These are phyloP conservation scores for Pyrrhia umbra DNA, from an alignment of 2,888 invertebrate genomes.

Conservation along the genomic window DNA sequence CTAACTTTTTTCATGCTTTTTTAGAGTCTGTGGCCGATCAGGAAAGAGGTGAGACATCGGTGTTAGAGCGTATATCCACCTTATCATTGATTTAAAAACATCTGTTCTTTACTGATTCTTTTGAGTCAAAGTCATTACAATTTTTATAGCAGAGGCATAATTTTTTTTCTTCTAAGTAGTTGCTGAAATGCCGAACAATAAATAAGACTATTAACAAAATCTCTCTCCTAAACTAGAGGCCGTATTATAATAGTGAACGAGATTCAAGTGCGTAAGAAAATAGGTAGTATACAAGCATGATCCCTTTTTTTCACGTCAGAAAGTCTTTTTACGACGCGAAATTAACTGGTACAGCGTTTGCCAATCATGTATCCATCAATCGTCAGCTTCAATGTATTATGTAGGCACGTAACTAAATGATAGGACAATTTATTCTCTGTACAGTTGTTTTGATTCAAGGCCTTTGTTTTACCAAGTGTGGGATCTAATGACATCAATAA, in stretches of 20 bases:
- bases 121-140: not conserved
- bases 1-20: conserved; percentile 88
- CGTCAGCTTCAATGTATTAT: not conserved
- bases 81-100: conserved; percentile 66
- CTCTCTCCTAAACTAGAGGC: too few species aligned
- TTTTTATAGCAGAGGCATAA: too few species aligned
- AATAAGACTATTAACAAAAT: too few species aligned
- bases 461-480: conserved; percentile 1
- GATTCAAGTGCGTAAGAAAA: too few species aligned
- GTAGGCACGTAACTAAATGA: not conserved
- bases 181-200: too few species aligned
- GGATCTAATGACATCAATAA: conserved; percentile 8
- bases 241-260: too few species aligned
- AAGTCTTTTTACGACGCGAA: too few species aligned
- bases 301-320: too few species aligned
- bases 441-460: conserved; percentile 1
- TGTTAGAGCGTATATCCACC: conserved; percentile 82
- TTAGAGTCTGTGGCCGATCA: conserved; percentile 89
- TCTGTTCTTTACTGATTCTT: conserved; percentile 73
- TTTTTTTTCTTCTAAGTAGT: too few species aligned
- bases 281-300: too few species aligned
- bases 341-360: too few species aligned
- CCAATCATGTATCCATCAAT: too few species aligned
- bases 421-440: not conserved
- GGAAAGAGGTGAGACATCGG: conserved; percentile 89